Base-by-base conservation (phyloP, 2,888 invertebrate species). In the Pseudococcus longispinus region DNA sequence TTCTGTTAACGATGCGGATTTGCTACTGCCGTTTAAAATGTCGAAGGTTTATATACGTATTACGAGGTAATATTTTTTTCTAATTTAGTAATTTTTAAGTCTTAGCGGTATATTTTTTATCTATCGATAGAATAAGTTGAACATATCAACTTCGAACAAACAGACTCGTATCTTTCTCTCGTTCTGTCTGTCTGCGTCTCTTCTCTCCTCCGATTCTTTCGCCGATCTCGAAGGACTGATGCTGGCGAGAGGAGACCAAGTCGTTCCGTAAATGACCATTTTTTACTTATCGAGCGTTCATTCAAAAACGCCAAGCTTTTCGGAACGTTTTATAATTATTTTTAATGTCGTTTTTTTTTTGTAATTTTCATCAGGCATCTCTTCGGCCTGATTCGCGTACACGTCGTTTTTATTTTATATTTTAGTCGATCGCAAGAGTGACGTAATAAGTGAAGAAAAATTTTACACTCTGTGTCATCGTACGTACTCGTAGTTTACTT, bases 11-110 rank as follows among this genome's bases (percentile, higher is more conserved):
- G 74, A 74, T 74, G 74, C 74, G 74, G 74, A 74, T 74, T 74
- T 74, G 74, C 37, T 74, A 74, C 74, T 74, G 74, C 74, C 74
- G 32, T n/a, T 74, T 37, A 26, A 55, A 65, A 26, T 74, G 74
- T 74, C 26, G 74, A 74, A 74, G 15, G 74, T 74, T 65, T 74
- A 74, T 70, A 70, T 74, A 37, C 74, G 26, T 26, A 26, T 65
- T 65, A 65, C 74, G 74, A 74, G 74, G 74, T 74, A 32, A 29
- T 51, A 51, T 51, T 51, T 32, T 74, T 29, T 74, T 74, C 15
- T 74, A 15, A 32, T n/a, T n/a, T 32, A 8, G 9, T 37, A 37
- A 26, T 32, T 18, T 74, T 32, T 74, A 32, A 32, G 74, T 74
- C n/a, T 74, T 65, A 65, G 65, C 1, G 51, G 51, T n/a, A 4